Percentiles rank a stretch among this genome's conserved stretches.
Evolutionary conservation across 2,888 invertebrate species (phyloP).

Genomic region (Napeogenes sylphis): DNA sequence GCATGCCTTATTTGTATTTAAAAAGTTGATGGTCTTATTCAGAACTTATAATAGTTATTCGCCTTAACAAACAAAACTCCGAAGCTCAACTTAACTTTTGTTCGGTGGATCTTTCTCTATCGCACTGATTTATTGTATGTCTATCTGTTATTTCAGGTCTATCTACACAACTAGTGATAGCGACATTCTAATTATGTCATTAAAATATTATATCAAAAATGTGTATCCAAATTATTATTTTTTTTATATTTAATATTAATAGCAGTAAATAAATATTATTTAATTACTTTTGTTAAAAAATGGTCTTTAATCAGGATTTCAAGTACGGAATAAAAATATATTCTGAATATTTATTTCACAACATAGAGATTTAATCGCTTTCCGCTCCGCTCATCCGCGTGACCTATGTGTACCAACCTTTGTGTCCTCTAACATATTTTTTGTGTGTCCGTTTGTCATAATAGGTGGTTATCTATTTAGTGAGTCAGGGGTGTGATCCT

Average conservation of each 20-base stretch:
- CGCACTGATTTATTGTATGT: constrained; percentile 51
- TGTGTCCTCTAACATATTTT: constrained; percentile 46
- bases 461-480: constrained; percentile 56
- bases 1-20: no score
- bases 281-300: no score
- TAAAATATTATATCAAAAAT: not conserved
- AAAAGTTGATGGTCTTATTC: no score
- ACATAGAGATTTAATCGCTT: no score
- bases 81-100: constrained; percentile 38
- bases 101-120: constrained; percentile 48
- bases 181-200: constrained; percentile 16
- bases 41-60: constrained; percentile 12
- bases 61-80: constrained; percentile 40
- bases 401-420: constrained; percentile 18
- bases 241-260: not conserved
- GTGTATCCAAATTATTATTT: not conserved
- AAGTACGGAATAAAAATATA: no score
- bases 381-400: constrained; percentile 28
- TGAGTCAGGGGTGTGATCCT: constrained; percentile 43
- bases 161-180: constrained; percentile 26
- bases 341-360: no score
- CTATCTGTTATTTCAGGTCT: constrained; percentile 35
- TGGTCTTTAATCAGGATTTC: no score
- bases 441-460: constrained; percentile 54
- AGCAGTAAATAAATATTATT: not conserved